A percentile compares a stretch with the other conserved stretches of the same genome.
Conservation (phyloP, 2,113 vertebrate species). For the Menidia beryllina region DNA sequence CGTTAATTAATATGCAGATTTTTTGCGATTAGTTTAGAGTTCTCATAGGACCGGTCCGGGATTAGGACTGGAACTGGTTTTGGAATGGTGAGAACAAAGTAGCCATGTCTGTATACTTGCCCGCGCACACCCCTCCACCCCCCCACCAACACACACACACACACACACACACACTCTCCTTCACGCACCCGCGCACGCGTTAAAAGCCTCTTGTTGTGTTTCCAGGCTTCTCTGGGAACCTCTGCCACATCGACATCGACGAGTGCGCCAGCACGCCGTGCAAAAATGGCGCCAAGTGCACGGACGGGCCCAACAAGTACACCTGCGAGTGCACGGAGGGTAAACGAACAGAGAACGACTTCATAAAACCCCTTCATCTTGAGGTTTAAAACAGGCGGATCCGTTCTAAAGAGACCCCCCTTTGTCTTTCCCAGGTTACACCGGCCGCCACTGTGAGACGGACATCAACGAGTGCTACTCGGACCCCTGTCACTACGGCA, state of each 20-base stretch:
- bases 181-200: conserved; percentile 27
- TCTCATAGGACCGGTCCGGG: conserved; percentile 36
- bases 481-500: conserved; percentile 92
- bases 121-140: too few species aligned
- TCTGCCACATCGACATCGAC: conserved; percentile 92
- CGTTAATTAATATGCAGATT: conserved; percentile 75
- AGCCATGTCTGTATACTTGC: conserved; percentile 31
- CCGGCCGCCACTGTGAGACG: conserved; percentile 87
- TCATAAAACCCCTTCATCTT: too few species aligned
- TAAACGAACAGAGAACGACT: too few species aligned
- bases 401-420: too few species aligned
- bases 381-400: too few species aligned
- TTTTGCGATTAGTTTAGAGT: conserved; percentile 59
- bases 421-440: conserved; percentile 83
- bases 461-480: conserved; percentile 91
- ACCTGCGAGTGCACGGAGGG: conserved; percentile 94
- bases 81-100: conserved; percentile 64
- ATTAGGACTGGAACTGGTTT: conserved; percentile 47
- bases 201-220: conserved; percentile 51
- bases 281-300: conserved; percentile 92
- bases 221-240: conserved; percentile 90
- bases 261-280: conserved; percentile 97
- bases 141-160: conserved; percentile 17
- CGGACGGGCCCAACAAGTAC: conserved; percentile 93
- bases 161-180: conserved; percentile 9